A percentile compares a stretch with the other conserved stretches of the same genome.
Conservation (phyloP, 2,888 invertebrate species). For the Hyalella azteca region DNA sequence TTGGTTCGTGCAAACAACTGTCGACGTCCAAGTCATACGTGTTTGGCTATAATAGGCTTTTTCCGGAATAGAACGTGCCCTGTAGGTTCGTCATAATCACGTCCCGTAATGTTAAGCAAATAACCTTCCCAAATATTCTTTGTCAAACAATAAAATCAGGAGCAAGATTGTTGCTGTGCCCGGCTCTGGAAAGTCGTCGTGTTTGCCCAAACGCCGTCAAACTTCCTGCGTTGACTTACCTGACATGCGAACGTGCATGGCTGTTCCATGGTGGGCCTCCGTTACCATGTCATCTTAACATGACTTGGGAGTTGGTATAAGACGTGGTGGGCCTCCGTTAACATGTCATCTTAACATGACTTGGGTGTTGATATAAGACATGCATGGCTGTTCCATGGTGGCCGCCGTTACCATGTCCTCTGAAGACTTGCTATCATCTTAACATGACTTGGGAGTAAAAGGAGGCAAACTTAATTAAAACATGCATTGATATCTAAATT, state of each 20-base stretch:
- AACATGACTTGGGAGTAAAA: too few relatives aligned
- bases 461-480: too few relatives aligned
- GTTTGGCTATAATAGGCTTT: slow-evolving; percentile 30
- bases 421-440: too few relatives aligned
- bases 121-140: slow-evolving; percentile 33
- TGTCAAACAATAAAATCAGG: slow-evolving; percentile 35
- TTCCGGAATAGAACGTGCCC: slow-evolving; percentile 32
- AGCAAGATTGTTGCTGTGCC: slow-evolving; percentile 22
- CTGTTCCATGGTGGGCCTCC: not conserved
- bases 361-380: too few relatives aligned
- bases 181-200: slow-evolving; percentile 10
- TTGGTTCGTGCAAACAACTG: slow-evolving; percentile 1
- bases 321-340: too few relatives aligned
- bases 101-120: slow-evolving; percentile 32
- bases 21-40: not conserved
- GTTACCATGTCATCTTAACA: not conserved
- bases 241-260: not conserved
- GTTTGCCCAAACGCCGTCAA: slow-evolving; percentile 17
- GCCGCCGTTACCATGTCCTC: too few relatives aligned
- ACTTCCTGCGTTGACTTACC: slow-evolving; percentile 7
- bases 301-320: too few relatives aligned
- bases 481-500: too few relatives aligned
- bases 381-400: too few relatives aligned
- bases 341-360: too few relatives aligned
- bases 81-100: slow-evolving; percentile 18